These are phyloP conservation scores for Tetragnatha montana DNA, from an alignment of 2,888 invertebrate genomes.

Conservation along the genomic window DNA sequence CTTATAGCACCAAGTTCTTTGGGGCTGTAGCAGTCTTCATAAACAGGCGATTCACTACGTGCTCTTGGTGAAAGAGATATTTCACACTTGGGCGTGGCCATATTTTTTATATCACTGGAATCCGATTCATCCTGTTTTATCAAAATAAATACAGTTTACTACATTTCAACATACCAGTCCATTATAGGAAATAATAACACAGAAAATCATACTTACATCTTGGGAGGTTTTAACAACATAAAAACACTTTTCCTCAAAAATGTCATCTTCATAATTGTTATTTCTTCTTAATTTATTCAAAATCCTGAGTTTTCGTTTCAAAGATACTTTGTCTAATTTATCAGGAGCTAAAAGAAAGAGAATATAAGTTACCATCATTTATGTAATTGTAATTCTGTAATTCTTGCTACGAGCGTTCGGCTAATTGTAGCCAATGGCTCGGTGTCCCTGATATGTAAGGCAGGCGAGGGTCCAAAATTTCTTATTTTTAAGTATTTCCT, in stretches of 20 bases:
- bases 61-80: constrained; percentile 14
- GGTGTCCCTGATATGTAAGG: too few relatives aligned
- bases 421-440: too few relatives aligned
- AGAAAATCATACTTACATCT: constrained; percentile 13
- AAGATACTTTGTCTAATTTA: constrained; percentile 12
- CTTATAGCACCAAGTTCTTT: background rate
- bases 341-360: background rate
- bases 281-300: constrained; percentile 1
- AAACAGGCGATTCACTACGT: background rate
- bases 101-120: background rate
- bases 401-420: too few relatives aligned
- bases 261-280: constrained; percentile 40
- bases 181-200: background rate
- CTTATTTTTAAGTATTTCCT: too few relatives aligned
- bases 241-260: constrained; percentile 19
- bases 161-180: background rate
- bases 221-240: background rate
- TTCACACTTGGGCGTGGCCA: constrained; percentile 3
- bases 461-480: too few relatives aligned
- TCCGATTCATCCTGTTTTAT: constrained; percentile 1
- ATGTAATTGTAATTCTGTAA: too few relatives aligned
- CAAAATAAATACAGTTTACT: background rate
- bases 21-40: constrained; percentile 14
- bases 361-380: too few relatives aligned
- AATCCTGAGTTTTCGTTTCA: constrained; percentile 22